Base-by-base conservation (phyloP, 2,113 vertebrate species). In the Hippocampus comes region DNA sequence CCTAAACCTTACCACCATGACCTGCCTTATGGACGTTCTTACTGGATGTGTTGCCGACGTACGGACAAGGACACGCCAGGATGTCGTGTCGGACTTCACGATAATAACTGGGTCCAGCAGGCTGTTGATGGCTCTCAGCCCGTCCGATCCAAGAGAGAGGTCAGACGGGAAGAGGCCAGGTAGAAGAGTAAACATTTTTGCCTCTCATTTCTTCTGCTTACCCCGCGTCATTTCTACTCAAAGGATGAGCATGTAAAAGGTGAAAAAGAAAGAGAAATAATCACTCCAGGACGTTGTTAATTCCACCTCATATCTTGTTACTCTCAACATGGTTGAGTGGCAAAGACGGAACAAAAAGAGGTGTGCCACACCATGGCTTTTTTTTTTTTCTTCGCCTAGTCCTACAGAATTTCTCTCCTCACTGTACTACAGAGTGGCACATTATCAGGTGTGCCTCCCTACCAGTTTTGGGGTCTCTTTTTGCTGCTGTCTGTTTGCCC, bases 1-100 rank as follows among this genome's bases (percentile, higher is more conserved):
- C 96, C 96, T 86, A 99, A 98, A 85, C 97, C 97, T 89, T 99
- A 98, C 91, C 97, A 99, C 95, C 97, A 97, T 6, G 97, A 99
- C 93, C 92, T 99, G 90, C 96, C 96, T 93, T 99, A 99, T 0
- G 97, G 97, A 91, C 94, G 97, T 1, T 99, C 97, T 60, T 99
- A 99, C 82, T 99, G 97, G 97, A 98, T 99, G 96, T 99, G 97
- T 83, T 99, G 97, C 87, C 94, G 97, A 1, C 85, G 95, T 4
- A 91, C 95, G 0, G 96, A 98, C 15, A 94, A 94, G 0, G 95
- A 97, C 64, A 95, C 97, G 0, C 95, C 96, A 0, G 97, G 97
- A 6, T 99, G 97, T 82, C 89, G 95, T 12, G 92, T 97, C 6
- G 96, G 96, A 4, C 90, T 99, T 63, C 97, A 99, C 0, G 97